These are phyloP conservation scores for Stegana nigrithorax DNA, from an alignment of 2,888 invertebrate species.

Conservation along the genomic window DNA sequence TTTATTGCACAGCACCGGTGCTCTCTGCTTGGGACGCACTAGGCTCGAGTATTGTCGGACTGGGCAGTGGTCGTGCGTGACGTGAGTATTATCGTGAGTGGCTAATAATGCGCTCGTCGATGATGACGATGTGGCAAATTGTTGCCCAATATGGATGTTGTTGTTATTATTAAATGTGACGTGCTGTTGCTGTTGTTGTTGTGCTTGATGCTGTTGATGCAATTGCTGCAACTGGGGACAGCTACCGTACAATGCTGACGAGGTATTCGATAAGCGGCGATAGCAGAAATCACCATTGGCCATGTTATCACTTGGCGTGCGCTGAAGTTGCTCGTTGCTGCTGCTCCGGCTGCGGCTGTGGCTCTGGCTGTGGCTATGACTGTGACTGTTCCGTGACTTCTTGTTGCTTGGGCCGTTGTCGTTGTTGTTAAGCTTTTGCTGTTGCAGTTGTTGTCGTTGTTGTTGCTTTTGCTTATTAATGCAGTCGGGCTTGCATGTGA, in stretches of 20 bases:
- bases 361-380: not conserved
- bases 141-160: not conserved
- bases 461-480: slow-evolving; percentile 27
- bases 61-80: slow-evolving; percentile 13
- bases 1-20: slow-evolving; percentile 62
- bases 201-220: slow-evolving; percentile 23
- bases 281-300: slow-evolving; percentile 54
- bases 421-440: slow-evolving; percentile 2
- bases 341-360: too few species aligned
- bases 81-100: slow-evolving; percentile 22
- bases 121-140: slow-evolving; percentile 16
- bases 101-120: slow-evolving; percentile 18
- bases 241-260: slow-evolving; percentile 63
- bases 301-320: slow-evolving; percentile 49
- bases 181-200: slow-evolving; percentile 11
- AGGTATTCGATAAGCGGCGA: slow-evolving; percentile 61
- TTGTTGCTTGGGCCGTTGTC: too few species aligned
- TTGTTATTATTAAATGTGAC: slow-evolving; percentile 25
- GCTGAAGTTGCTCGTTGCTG: too few species aligned
- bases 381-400: too few species aligned
- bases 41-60: slow-evolving; percentile 47
- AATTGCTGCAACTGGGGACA: slow-evolving; percentile 59
- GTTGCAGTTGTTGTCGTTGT: slow-evolving; percentile 27
- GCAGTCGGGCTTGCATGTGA: slow-evolving; percentile 37
- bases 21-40: slow-evolving; percentile 45